These are phyloP conservation scores for Callimorpha dominula DNA, from an alignment of 2,888 invertebrate species.

Conservation along the genomic window DNA sequence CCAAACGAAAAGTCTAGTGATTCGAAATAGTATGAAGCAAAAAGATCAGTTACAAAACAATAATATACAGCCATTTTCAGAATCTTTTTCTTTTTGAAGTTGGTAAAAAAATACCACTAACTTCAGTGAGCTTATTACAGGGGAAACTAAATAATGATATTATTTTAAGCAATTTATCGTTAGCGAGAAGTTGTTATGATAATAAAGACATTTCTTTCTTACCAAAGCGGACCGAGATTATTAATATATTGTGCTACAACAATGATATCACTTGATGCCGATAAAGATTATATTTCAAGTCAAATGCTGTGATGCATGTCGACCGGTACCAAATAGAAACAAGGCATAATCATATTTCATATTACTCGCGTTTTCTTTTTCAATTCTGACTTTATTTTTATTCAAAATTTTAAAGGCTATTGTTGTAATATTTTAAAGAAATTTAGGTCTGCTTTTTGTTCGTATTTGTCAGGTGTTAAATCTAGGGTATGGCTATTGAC, in stretches of 20 bases:
- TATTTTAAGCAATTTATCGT: background rate
- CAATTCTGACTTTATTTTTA: background rate
- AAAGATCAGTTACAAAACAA: too few species aligned
- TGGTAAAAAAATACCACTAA: background rate
- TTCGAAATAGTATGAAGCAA: background rate
- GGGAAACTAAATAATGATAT: background rate
- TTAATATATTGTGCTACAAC: background rate
- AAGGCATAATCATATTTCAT: conserved; percentile 15
- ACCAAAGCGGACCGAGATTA: background rate
- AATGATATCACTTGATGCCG: conserved; percentile 11
- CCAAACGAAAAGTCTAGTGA: background rate
- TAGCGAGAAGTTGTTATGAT: background rate
- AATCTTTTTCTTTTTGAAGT: too few species aligned
- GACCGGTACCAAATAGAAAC: conserved; percentile 11
- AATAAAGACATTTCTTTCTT: too few species aligned
- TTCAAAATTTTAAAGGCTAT: too few species aligned
- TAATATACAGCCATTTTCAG: too few species aligned
- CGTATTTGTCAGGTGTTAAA: background rate
- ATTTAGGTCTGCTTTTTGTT: background rate
- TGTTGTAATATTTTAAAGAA: background rate
- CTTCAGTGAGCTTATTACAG: background rate
- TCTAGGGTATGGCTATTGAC: too few species aligned
- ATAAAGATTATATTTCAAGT: conserved; percentile 48
- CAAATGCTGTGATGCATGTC: conserved; percentile 40
- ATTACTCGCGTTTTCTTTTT: background rate